Evolutionary conservation across 2,113 vertebrate genomes (phyloP), one percentile per base, ranked within the genome.

Genomic region (Plecturocebus donacophilus): DNA sequence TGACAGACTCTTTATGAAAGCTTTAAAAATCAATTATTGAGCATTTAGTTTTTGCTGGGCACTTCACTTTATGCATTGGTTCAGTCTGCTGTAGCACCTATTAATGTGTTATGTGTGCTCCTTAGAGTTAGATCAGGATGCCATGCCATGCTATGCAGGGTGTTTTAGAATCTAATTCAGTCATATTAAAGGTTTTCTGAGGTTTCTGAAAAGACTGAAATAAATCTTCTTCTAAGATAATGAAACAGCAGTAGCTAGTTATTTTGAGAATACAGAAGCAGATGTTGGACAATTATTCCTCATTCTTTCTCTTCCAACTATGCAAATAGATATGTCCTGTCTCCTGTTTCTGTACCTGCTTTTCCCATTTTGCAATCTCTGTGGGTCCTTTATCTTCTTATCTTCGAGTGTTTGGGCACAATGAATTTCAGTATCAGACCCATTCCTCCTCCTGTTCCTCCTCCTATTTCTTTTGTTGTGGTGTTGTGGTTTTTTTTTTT

Each of bases 201-300:
- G 47, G 14, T 75, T 42, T 91, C 61, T 19, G n/a, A 93, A 75
- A 11, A 81, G 11, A 86, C 64, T 19, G 35, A 90, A 95, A 56
- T 82, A 61, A 91, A 93, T 61, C 38, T 91, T 52, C 42, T 70
- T 97, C 35, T 86, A 82, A 91, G 40, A 42, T 61, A 58, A 92
- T 80, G 40, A 49, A 91, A 75, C 81, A 38, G n/a, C 80, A 52
- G 47, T 54, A 21, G 54, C 92, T 87, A n/a, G 35, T 90, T 92
- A 75, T 40, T 86, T 94, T 92, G 32, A 92, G 49, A 84, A 94
- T 30, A 71, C 54, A 87, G 49, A 47, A 83, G 12, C 27, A 84
- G 12, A 68, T 42, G 20, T n/a, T 47, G 49, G 73, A 58, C 35
- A 81, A 9, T 80, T 56, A 66, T 19, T 87, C 13, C 2, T 21